phyloP scores from a whole-genome alignment of 2,797 vertebrate species.

The Monodelphis domestica region DNA sequence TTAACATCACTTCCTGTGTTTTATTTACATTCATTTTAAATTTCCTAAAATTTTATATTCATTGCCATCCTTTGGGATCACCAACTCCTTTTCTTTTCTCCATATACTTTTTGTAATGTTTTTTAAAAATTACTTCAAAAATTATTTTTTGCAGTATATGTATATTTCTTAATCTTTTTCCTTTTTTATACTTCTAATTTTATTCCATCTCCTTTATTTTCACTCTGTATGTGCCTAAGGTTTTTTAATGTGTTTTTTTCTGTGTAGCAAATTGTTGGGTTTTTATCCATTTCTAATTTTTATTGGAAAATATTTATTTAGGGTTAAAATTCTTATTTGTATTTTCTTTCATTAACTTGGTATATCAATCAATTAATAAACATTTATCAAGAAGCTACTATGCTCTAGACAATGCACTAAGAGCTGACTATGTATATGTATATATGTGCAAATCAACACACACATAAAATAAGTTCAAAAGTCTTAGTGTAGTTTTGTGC shows the following conservation, averaged over 20 bases:
- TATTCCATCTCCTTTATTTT: background rate
- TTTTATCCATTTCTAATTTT: background rate
- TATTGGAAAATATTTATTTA: background rate
- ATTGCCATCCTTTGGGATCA: background rate
- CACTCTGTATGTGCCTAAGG: background rate
- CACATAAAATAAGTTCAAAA: background rate
- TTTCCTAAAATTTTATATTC: background rate
- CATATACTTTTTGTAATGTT: background rate
- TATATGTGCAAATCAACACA: too few species aligned
- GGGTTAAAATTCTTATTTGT: background rate
- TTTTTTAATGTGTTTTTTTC: background rate
- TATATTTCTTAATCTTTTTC: background rate
- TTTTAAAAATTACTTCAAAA: background rate
- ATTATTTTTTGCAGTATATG: background rate
- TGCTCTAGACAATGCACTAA: background rate
- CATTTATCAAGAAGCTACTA: background rate
- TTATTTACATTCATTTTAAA: background rate
- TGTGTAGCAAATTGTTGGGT: background rate
- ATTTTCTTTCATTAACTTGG: background rate
- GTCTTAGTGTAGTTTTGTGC: background rate
- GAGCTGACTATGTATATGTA: background rate
- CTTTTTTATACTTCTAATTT: background rate
- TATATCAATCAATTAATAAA: background rate
- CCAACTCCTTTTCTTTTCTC: background rate
- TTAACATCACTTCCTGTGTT: background rate